Base-by-base conservation (phyloP, 1,140 invertebrate species). In the Artemia franciscana region DNA sequence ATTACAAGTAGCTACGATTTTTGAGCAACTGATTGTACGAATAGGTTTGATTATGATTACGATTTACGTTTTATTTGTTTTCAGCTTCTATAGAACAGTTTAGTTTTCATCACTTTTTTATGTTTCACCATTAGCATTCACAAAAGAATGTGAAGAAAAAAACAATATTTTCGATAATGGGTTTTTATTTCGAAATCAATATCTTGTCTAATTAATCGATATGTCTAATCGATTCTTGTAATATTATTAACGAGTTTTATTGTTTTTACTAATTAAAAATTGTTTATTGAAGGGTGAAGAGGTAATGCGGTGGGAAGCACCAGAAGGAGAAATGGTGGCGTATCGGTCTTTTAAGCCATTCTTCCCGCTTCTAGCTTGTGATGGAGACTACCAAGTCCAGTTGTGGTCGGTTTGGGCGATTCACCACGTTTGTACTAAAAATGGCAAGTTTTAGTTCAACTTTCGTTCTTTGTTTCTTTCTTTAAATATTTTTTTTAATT, bases 401-500 rank as follows among this genome's bases (percentile, higher is more conserved):
- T 70, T 88, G 21, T 88, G 86, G 86, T 84, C 85, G 26, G 79
- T 85, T 5, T 88, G 85, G 85, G 85, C 85, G 0, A 83, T 88
- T 66, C 82, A 85, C 70, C 85, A 88, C 71, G 86, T 88, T 30
- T 86, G 84, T 69, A 82, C 81, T 5, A 86, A 84, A 72, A 86
- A 86, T 73, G 78, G 83, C 84, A 73, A 77, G 77, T 74, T 60
- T 30, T 63, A 12, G 39, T 51, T 15, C n/a, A n/a, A n/a, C n/a
- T n/a, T n/a, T n/a, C n/a, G n/a, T n/a, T n/a, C n/a, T n/a, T n/a
- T n/a, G n/a, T n/a, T n/a, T n/a, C n/a, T n/a, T n/a, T n/a, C n/a
- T n/a, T n/a, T n/a, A n/a, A n/a, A n/a, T n/a, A n/a, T n/a, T n/a
- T n/a, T n/a, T n/a, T n/a, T n/a, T n/a, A n/a, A n/a, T n/a, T n/a